phyloP scores from a whole-genome alignment of 2,888 invertebrate genomes.

The Galerucella nymphaeae region DNA sequence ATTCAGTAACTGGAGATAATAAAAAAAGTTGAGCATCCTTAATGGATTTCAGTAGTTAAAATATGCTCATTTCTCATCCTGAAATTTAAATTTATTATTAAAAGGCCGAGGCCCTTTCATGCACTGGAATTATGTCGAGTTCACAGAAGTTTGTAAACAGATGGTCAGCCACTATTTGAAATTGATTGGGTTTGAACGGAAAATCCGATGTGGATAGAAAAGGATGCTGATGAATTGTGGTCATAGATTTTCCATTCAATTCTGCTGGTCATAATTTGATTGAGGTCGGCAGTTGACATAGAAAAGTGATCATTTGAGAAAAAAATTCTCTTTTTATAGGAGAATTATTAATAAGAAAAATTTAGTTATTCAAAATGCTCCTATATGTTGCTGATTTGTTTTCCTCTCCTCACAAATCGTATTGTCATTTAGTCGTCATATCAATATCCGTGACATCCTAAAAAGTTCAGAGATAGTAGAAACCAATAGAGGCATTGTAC shows the following conservation, averaged over 20 bases:
- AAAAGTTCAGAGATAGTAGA: no score
- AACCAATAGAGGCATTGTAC: no score
- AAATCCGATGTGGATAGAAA: constrained; percentile 11
- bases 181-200: constrained; percentile 20
- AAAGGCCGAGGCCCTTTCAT: constrained; percentile 40
- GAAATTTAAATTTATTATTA: constrained; percentile 55
- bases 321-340: no score
- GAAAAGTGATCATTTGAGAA: not conserved
- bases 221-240: constrained; percentile 7
- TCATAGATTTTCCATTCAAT: constrained; percentile 5
- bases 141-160: constrained; percentile 43
- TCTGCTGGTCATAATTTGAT: not conserved
- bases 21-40: constrained; percentile 55
- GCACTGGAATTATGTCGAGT: constrained; percentile 35
- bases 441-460: no score
- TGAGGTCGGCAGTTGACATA: not conserved
- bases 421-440: no score
- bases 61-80: constrained; percentile 56
- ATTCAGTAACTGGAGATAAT: constrained; percentile 49
- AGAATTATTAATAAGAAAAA: no score
- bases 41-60: constrained; percentile 59
- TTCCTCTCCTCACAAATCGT: no score
- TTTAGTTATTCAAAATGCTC: no score
- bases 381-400: no score
- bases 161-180: constrained; percentile 28